A percentile compares a stretch with the other conserved stretches of the same genome.
These are phyloP conservation scores for Euglossa dilemma DNA, from an alignment of 1,140 invertebrate species.

Conservation along the genomic window DNA sequence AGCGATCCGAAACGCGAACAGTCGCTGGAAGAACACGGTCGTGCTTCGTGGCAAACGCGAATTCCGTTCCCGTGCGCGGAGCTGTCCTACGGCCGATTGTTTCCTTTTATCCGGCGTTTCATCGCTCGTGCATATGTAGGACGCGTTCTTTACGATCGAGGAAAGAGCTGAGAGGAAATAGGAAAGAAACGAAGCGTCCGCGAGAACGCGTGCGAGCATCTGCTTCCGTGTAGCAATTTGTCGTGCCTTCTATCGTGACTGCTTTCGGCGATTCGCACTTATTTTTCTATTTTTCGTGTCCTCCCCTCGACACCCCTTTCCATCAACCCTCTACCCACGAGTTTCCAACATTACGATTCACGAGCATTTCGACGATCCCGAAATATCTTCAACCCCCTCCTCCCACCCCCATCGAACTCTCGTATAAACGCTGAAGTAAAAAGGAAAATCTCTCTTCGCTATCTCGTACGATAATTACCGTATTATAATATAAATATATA, in stretches of 20 bases:
- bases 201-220: constrained; percentile 52
- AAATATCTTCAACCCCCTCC: background rate
- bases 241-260: constrained; percentile 80
- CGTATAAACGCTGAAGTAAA: constrained; percentile 51
- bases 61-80: constrained; percentile 12
- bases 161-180: background rate
- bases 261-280: constrained; percentile 78
- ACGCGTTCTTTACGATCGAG: background rate
- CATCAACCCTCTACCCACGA: background rate
- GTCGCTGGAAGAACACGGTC: constrained; percentile 1
- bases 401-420: constrained; percentile 52
- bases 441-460: constrained; percentile 60
- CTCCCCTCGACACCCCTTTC: background rate
- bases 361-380: background rate
- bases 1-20: background rate
- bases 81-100: constrained; percentile 12
- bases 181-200: background rate
- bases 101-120: background rate
- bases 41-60: background rate
- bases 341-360: constrained; percentile 1
- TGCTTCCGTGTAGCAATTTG: constrained; percentile 78
- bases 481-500: constrained; percentile 65
- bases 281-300: constrained; percentile 77
- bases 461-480: constrained; percentile 73
- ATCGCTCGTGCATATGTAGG: background rate